A percentile compares a stretch with the other conserved stretches of the same genome.
Conservation (phyloP, 2,888 invertebrate species). For the Hemaris fuciformis region DNA sequence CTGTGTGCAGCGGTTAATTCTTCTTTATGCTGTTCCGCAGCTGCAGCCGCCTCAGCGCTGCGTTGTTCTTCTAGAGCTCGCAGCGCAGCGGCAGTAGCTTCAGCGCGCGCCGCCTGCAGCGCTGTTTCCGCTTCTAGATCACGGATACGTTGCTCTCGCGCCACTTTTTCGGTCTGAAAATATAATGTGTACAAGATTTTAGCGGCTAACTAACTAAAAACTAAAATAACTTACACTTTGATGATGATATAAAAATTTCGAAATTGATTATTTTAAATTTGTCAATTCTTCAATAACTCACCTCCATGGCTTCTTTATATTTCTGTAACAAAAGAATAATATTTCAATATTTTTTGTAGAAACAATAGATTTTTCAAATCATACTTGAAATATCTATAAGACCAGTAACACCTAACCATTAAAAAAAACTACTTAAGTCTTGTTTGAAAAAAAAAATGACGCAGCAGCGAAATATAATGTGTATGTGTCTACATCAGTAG, state of each 20-base stretch:
- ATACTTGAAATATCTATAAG: background rate
- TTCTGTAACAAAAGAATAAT: slow-evolving; percentile 70
- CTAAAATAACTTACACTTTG: too few relatives aligned
- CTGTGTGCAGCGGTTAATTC: slow-evolving; percentile 74
- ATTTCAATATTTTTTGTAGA: too few relatives aligned
- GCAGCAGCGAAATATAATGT: background rate
- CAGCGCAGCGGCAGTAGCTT: slow-evolving; percentile 60
- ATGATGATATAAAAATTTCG: too few relatives aligned
- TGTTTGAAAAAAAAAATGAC: too few relatives aligned
- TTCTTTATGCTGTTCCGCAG: slow-evolving; percentile 66
- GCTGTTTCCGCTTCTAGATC: slow-evolving; percentile 66
- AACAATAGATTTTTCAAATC: slow-evolving; percentile 12
- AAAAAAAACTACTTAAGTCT: background rate
- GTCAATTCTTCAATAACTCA: too few relatives aligned
- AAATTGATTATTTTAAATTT: too few relatives aligned
- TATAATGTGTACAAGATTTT: too few relatives aligned
- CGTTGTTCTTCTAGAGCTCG: slow-evolving; percentile 62
- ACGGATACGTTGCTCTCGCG: slow-evolving; percentile 77
- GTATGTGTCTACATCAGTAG: too few relatives aligned
- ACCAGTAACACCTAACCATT: background rate
- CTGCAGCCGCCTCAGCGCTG: slow-evolving; percentile 48
- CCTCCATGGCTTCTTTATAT: slow-evolving; percentile 76
- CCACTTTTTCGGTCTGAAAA: slow-evolving; percentile 59
- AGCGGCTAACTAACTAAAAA: too few relatives aligned
- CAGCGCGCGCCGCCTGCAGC: slow-evolving; percentile 59